These are phyloP conservation scores for Athalia rosae DNA, from an alignment of 2,888 invertebrate species.

Conservation along the genomic window DNA sequence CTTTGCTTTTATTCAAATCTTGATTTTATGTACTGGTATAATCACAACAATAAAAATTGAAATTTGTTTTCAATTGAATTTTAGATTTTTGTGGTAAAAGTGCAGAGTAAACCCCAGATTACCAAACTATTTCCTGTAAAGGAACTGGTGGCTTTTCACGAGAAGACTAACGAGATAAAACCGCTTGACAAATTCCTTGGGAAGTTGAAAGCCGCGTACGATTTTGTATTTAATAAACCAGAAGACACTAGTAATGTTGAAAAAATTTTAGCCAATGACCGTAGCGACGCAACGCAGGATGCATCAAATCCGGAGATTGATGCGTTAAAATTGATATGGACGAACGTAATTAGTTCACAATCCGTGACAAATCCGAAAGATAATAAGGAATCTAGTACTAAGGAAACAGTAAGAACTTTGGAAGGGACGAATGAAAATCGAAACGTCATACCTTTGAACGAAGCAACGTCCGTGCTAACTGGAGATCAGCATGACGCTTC, in stretches of 20 bases:
- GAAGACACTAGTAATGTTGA: conserved; percentile 62
- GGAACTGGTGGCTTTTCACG: conserved; percentile 58
- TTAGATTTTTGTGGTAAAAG: conserved; percentile 59
- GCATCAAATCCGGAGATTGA: conserved; percentile 49
- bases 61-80: not conserved
- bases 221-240: conserved; percentile 64
- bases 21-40: not conserved
- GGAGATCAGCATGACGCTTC: not conserved
- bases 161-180: conserved; percentile 56
- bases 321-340: conserved; percentile 46
- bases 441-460: conserved; percentile 14
- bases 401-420: not conserved
- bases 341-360: conserved; percentile 20
- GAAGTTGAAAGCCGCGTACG: conserved; percentile 65
- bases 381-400: not conserved
- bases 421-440: conserved; percentile 25
- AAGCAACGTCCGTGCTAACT: not conserved
- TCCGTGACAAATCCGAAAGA: not conserved
- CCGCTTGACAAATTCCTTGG: conserved; percentile 63
- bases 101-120: conserved; percentile 61
- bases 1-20: too few relatives aligned
- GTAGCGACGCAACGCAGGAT: not conserved
- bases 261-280: conserved; percentile 54
- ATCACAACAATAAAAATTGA: not conserved
- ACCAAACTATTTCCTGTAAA: conserved; percentile 63